phyloP scores from a whole-genome alignment of 2,113 vertebrate genomes.

The Dolichotis patagonum region DNA sequence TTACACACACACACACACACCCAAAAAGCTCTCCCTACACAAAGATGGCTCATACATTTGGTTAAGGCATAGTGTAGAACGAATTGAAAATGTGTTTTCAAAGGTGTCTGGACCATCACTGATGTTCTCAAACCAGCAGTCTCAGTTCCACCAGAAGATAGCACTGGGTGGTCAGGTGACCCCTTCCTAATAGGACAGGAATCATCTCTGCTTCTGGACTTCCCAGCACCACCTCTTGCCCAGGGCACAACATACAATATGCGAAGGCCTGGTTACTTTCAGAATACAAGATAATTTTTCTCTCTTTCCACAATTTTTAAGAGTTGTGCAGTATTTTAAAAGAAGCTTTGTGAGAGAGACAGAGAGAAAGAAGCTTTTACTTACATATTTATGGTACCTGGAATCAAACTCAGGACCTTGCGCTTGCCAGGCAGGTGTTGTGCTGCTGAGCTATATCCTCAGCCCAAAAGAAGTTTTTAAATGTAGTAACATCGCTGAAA shows the following conservation, averaged over 20 bases:
- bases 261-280: neutral
- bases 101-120: neutral
- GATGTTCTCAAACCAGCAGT: neutral
- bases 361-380: too few species aligned
- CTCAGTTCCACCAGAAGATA: neutral
- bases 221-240: neutral
- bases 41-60: neutral
- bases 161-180: neutral
- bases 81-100: neutral
- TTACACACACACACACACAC: neutral
- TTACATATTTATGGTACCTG: too few species aligned
- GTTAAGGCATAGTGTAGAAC: neutral
- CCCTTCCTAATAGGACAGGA: neutral
- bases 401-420: too few species aligned
- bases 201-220: neutral
- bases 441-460: too few species aligned
- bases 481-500: neutral
- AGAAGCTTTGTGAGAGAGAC: neutral
- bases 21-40: neutral
- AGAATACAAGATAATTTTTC: neutral
- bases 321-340: slow-evolving; percentile 3
- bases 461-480: neutral
- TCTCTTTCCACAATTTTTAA: neutral
- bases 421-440: too few species aligned
- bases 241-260: neutral